Percentiles rank a stretch among this genome's conserved stretches.
These are phyloP conservation scores for Atlantisia rogersi DNA, from an alignment of 2,113 vertebrate species.

Conservation along the genomic window DNA sequence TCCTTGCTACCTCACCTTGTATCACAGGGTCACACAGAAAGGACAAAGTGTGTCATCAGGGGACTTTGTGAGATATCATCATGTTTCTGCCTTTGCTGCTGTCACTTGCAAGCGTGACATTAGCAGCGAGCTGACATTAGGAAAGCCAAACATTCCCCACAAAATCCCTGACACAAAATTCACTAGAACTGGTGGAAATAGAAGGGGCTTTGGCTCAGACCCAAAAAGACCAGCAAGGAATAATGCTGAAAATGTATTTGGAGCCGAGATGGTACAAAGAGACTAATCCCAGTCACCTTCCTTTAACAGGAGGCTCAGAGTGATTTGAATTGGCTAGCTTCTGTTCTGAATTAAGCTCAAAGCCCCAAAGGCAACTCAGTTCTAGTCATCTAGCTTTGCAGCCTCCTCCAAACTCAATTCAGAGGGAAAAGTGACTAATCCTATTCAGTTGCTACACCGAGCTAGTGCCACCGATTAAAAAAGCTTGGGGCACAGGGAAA, in stretches of 20 bases:
- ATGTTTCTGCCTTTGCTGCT: neutral
- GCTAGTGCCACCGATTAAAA: conserved; percentile 19
- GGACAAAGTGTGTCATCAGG: neutral
- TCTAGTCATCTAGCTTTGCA: conserved; percentile 47
- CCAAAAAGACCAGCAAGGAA: neutral
- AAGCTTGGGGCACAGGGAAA: conserved; percentile 5
- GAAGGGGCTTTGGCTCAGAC: neutral
- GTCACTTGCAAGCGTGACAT: neutral
- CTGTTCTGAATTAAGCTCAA: conserved; percentile 49
- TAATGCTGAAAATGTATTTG: conserved; percentile 8
- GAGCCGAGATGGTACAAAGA: conserved; percentile 22
- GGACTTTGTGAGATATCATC: neutral
- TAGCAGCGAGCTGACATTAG: neutral
- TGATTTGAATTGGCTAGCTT: conserved; percentile 26
- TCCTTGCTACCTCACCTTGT: neutral
- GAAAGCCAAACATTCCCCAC: neutral
- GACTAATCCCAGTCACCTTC: conserved; percentile 24
- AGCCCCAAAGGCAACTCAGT: neutral
- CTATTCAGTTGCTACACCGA: conserved; percentile 16
- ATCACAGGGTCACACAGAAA: neutral
- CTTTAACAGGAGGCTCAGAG: neutral
- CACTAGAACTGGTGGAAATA: neutral
- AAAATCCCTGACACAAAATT: neutral
- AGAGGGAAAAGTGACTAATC: conserved; percentile 52
- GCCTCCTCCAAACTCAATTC: conserved; percentile 33